Evolutionary conservation across 2,888 invertebrate genomes (phyloP).

Genomic region (Diarsia brunnea): DNA sequence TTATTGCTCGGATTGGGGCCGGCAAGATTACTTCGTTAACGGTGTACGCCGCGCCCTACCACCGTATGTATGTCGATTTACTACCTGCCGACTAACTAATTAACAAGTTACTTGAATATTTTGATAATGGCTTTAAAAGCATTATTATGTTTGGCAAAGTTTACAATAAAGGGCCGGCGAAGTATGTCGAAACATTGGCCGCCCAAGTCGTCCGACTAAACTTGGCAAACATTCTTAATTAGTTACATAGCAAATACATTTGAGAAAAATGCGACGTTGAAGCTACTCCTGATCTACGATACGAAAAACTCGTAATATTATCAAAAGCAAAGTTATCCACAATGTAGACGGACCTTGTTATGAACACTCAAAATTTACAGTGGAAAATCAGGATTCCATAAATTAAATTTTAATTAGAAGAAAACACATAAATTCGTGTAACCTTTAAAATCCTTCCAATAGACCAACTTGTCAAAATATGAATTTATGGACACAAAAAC

Average conservation of each 20-base stretch:
- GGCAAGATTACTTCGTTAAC: constrained; percentile 70
- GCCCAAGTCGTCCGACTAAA: background rate
- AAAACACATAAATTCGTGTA: background rate
- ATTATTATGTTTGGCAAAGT: constrained; percentile 47
- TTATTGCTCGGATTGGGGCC: constrained; percentile 66
- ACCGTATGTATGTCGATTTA: constrained; percentile 45
- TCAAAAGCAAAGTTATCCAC: background rate
- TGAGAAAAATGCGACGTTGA: background rate
- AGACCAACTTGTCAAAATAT: background rate
- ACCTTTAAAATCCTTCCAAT: background rate
- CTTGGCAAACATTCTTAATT: constrained; percentile 5
- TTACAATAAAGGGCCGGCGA: constrained; percentile 15
- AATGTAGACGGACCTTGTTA: background rate
- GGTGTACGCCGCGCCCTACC: constrained; percentile 67
- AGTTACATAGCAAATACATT: constrained; percentile 1
- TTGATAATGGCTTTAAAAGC: constrained; percentile 59
- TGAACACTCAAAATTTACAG: background rate
- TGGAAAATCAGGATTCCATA: constrained; percentile 6
- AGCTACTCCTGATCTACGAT: background rate
- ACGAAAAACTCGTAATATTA: background rate
- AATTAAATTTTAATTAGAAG: background rate
- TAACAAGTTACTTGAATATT: constrained; percentile 51
- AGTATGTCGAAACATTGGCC: constrained; percentile 5
- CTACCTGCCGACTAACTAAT: constrained; percentile 53
- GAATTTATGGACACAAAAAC: background rate